A percentile compares a stretch with the other conserved stretches of the same genome.
These are phyloP conservation scores for Dicycla oo DNA, from an alignment of 2,888 invertebrate genomes.

Conservation along the genomic window DNA sequence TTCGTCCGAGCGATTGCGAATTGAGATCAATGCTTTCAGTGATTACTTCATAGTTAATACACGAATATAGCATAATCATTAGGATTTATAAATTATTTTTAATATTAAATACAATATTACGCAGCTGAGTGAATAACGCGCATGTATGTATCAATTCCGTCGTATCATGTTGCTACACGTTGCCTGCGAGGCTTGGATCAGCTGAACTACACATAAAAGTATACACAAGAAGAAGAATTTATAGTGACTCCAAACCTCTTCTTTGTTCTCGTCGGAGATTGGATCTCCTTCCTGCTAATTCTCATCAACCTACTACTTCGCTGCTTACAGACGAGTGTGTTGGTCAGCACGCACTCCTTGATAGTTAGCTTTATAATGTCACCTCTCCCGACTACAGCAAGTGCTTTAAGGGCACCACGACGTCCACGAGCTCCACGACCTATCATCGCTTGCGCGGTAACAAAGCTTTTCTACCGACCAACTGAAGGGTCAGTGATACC, in stretches of 20 bases:
- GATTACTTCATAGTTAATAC: slow-evolving; percentile 50
- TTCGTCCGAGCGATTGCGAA: slow-evolving; percentile 32
- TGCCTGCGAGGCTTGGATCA: not conserved
- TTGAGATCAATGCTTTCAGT: slow-evolving; percentile 55
- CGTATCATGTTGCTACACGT: slow-evolving; percentile 11
- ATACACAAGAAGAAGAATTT: not conserved
- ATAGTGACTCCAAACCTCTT: not conserved
- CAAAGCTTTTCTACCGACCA: not conserved
- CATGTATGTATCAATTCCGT: not conserved
- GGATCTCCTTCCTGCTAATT: not conserved
- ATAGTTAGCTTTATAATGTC: no score
- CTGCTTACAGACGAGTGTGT: not conserved
- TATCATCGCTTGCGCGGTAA: not conserved
- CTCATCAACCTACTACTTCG: not conserved
- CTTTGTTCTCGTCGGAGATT: not conserved
- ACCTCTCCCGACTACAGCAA: not conserved
- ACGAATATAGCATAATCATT: slow-evolving; percentile 23
- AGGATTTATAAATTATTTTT: slow-evolving; percentile 14
- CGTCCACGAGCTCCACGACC: no score
- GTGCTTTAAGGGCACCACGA: not conserved
- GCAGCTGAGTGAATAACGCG: not conserved
- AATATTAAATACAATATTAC: slow-evolving; percentile 1
- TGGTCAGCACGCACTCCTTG: not conserved
- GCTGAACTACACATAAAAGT: not conserved
- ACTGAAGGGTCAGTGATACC: not conserved